These are phyloP conservation scores for Cecidostiba fungosa DNA, from an alignment of 2,888 invertebrate genomes.

Conservation along the genomic window DNA sequence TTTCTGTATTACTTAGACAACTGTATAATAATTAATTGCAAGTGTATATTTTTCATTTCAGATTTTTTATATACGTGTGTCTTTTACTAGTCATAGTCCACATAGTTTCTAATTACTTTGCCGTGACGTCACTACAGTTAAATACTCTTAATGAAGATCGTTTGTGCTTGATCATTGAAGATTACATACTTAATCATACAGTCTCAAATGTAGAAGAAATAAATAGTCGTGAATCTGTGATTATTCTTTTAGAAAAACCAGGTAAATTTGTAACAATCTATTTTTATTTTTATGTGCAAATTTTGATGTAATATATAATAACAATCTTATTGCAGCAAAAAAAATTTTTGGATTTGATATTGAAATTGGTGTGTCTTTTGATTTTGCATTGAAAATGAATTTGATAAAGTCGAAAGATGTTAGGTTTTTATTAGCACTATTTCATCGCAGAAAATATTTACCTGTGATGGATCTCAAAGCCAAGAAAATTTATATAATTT, in stretches of 20 bases:
- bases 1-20: not conserved
- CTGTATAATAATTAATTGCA: conserved; percentile 35
- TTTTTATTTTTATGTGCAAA: not conserved
- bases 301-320: not conserved
- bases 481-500: conserved; percentile 82
- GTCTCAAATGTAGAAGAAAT: conserved; percentile 85
- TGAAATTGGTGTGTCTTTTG: conserved; percentile 83
- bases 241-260: conserved; percentile 81
- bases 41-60: conserved; percentile 77
- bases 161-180: conserved; percentile 86
- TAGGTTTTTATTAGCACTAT: conserved; percentile 79
- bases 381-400: conserved; percentile 73
- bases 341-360: conserved; percentile 85
- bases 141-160: conserved; percentile 91
- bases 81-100: conserved; percentile 88
- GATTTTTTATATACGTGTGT: conserved; percentile 89
- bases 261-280: conserved; percentile 64
- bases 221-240: conserved; percentile 88
- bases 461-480: conserved; percentile 81
- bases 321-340: conserved; percentile 81
- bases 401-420: conserved; percentile 75
- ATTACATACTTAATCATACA: conserved; percentile 84
- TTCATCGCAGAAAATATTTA: conserved; percentile 82
- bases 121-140: conserved; percentile 90
- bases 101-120: conserved; percentile 92